Conservation (phyloP, 2,113 vertebrate genomes). For the Antechinus stuartii region DNA sequence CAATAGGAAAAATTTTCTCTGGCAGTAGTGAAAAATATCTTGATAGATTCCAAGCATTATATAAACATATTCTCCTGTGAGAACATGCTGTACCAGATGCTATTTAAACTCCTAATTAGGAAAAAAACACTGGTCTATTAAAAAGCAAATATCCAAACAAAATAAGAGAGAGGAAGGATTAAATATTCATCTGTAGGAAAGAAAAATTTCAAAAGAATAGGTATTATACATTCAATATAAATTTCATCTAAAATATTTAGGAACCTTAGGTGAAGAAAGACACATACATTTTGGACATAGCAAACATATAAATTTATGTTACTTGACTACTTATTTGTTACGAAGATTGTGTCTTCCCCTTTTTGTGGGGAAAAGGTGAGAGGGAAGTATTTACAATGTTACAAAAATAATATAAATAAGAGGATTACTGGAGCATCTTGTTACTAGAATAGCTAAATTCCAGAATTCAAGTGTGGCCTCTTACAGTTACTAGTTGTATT, state of each 20-base stretch:
- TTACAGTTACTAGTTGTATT: not conserved
- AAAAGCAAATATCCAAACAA: constrained; percentile 33
- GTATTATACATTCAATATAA: not conserved
- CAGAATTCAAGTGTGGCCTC: not conserved
- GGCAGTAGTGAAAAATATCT: constrained; percentile 71
- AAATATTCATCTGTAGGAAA: constrained; percentile 8
- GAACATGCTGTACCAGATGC: constrained; percentile 53
- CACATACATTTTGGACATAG: not conserved
- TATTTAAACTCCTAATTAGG: constrained; percentile 76
- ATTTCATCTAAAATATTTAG: not conserved
- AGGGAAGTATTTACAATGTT: not conserved
- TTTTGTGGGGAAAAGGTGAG: not conserved
- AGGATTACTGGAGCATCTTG: not conserved
- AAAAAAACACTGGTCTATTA: constrained; percentile 43
- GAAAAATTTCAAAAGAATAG: constrained; percentile 1
- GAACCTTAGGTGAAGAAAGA: not conserved
- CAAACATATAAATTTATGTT: not conserved
- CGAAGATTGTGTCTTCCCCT: not conserved
- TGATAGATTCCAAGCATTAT: constrained; percentile 65
- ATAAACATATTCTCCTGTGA: constrained; percentile 67
- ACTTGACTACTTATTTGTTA: not conserved
- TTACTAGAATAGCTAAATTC: not conserved
- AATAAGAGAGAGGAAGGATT: constrained; percentile 43
- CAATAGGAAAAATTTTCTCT: constrained; percentile 48
- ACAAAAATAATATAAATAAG: not conserved